Evolutionary conservation across 2,797 vertebrate species (phyloP).

Genomic region (Sebastes steindachneri): DNA sequence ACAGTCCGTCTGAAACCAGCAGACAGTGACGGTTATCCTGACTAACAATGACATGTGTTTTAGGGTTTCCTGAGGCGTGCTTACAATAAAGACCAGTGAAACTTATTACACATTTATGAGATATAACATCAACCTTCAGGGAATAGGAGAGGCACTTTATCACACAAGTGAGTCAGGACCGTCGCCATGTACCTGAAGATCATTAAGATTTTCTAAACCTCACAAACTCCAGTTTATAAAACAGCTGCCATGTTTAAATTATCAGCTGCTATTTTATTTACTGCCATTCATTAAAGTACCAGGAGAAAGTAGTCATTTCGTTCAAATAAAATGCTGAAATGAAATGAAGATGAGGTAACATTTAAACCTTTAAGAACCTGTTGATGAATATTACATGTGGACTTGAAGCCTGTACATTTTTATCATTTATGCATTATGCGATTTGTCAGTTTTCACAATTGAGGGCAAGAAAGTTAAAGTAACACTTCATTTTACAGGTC

Average conservation of each 20-base stretch:
- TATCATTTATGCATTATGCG: not conserved
- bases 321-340: too few relatives aligned
- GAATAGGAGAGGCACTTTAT: not conserved
- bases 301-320: not conserved
- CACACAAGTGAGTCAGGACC: not conserved
- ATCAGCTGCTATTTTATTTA: too few relatives aligned
- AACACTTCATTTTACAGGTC: not conserved
- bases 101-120: not conserved
- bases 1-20: not conserved
- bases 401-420: not conserved
- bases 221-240: not conserved
- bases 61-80: not conserved
- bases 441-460: not conserved
- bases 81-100: not conserved
- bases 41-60: not conserved
- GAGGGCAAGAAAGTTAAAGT: not conserved
- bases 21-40: not conserved
- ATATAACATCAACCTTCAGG: not conserved
- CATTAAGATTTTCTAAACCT: not conserved
- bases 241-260: too few relatives aligned
- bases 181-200: not conserved
- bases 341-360: not conserved
- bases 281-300: too few relatives aligned
- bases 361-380: not conserved
- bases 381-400: not conserved